Evolutionary conservation across 64 coral and sea anemone species (phyloP).

Genomic region (Exaiptasia diaphana): DNA sequence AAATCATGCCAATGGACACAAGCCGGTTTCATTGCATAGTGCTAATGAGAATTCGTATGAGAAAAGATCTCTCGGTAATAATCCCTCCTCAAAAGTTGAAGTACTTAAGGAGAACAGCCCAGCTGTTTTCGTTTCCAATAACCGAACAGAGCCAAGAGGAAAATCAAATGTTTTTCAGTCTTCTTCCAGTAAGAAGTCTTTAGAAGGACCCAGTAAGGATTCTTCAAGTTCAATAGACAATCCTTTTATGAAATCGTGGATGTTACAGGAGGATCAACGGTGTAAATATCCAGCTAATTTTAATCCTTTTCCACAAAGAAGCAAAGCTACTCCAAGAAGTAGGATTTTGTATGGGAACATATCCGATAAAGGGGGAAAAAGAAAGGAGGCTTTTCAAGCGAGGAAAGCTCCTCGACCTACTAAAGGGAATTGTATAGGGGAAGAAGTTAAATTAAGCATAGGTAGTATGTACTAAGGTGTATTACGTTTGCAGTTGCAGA

Average conservation of each 20-base stretch:
- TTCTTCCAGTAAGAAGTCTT: background rate
- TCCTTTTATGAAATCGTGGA: conserved; percentile 59
- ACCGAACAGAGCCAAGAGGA: background rate
- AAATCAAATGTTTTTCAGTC: background rate
- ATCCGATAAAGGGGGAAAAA: conserved; percentile 68
- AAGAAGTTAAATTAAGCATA: too few species aligned
- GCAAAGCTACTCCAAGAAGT: conserved; percentile 51
- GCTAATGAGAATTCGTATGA: conserved; percentile 22
- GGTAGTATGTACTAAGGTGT: too few species aligned
- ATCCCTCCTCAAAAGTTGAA: conserved; percentile 42
- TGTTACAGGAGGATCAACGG: conserved; percentile 68
- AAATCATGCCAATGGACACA: background rate
- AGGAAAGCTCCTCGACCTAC: conserved; percentile 3
- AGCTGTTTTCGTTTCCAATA: conserved; percentile 42
- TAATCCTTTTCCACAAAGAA: conserved; percentile 78
- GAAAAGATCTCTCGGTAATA: background rate
- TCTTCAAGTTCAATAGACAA: background rate
- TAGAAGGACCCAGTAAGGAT: background rate
- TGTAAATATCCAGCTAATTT: conserved; percentile 81
- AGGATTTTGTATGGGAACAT: conserved; percentile 81
- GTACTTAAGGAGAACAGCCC: conserved; percentile 69
- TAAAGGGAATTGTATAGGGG: too few species aligned
- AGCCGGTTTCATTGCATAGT: background rate
- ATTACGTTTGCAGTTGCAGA: too few species aligned
- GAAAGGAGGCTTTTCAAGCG: conserved; percentile 73